Conservation (phyloP, 2,888 invertebrate species). For the Lochmaea crataegi region DNA sequence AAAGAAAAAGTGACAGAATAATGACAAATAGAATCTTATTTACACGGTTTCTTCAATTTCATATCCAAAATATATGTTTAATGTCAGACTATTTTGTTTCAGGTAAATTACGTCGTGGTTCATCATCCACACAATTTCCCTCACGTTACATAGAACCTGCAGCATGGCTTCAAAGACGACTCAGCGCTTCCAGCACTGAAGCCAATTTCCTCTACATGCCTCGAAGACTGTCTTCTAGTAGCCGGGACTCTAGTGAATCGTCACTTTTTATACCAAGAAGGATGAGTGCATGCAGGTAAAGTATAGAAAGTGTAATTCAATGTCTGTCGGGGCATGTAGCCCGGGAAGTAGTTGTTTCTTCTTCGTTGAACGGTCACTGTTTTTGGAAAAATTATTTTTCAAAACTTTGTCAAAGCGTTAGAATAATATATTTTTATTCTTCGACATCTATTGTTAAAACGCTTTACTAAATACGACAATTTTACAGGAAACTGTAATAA, state of each 20-base stretch:
- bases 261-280: constrained; percentile 71
- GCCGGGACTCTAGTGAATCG: constrained; percentile 73
- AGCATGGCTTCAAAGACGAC: constrained; percentile 73
- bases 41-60: not conserved
- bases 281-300: constrained; percentile 67
- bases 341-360: no score
- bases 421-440: no score
- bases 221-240: constrained; percentile 71
- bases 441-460: no score
- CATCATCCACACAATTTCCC: constrained; percentile 65
- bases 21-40: not conserved
- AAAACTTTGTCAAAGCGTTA: no score
- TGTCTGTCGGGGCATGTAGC: no score
- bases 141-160: constrained; percentile 70
- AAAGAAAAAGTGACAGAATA: not conserved
- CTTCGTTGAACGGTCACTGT: no score
- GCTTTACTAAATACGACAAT: no score
- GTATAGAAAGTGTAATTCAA: no score
- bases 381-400: no score
- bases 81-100: constrained; percentile 26
- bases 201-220: constrained; percentile 71
- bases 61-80: not conserved
- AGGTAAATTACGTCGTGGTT: constrained; percentile 62
- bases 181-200: constrained; percentile 74
- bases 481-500: no score